These are phyloP conservation scores for Zaprionus davidi DNA, from an alignment of 1,140 invertebrate genomes.

Conservation along the genomic window DNA sequence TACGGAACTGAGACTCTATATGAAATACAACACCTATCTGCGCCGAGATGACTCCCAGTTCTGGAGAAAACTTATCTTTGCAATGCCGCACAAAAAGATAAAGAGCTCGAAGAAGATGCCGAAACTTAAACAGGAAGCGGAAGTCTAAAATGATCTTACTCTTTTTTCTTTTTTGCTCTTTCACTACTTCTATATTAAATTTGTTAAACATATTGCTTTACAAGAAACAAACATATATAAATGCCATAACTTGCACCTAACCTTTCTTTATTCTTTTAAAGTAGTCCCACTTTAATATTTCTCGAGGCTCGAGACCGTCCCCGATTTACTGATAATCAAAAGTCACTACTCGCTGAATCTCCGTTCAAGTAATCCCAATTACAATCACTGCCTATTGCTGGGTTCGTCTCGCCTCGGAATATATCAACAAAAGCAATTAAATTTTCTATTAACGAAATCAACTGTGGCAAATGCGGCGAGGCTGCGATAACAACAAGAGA, in stretches of 20 bases:
- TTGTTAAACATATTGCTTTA: too few relatives aligned
- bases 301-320: background rate
- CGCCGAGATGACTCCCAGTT: constrained; percentile 2
- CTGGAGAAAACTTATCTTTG: constrained; percentile 1
- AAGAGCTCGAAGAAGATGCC: background rate
- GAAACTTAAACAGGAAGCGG: background rate
- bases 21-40: constrained; percentile 8
- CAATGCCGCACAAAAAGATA: background rate
- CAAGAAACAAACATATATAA: too few relatives aligned
- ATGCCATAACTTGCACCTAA: too few relatives aligned
- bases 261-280: background rate
- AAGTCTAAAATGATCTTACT: background rate
- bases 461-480: constrained; percentile 52
- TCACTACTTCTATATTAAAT: too few relatives aligned
- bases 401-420: constrained; percentile 24
- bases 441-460: constrained; percentile 80
- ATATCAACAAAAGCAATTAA: constrained; percentile 79
- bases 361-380: constrained; percentile 49
- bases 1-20: background rate
- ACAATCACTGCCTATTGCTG: constrained; percentile 33
- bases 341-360: too few relatives aligned
- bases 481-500: constrained; percentile 24
- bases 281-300: constrained; percentile 24
- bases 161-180: background rate
- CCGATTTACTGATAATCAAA: constrained; percentile 33